A percentile compares a stretch with the other conserved stretches of the same genome.
Evolutionary conservation across 1,140 invertebrate species (phyloP).

Genomic region (Latrodectus geometricus): DNA sequence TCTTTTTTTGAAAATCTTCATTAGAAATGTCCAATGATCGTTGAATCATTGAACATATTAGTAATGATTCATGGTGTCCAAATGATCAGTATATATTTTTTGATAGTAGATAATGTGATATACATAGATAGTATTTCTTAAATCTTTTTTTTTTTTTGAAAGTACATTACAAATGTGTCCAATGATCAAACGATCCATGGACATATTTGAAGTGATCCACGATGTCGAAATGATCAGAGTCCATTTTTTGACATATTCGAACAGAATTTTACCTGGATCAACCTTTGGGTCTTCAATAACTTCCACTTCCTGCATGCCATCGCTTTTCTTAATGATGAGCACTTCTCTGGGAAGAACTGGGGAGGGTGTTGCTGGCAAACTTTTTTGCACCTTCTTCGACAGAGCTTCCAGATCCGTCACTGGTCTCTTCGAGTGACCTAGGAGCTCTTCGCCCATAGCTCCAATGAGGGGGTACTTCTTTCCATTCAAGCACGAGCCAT

Average conservation of each 20-base stretch:
- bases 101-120: too few species aligned
- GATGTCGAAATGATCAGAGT: too few species aligned
- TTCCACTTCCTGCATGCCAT: background rate
- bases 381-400: conserved; percentile 83
- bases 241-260: background rate
- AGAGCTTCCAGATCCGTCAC: conserved; percentile 79
- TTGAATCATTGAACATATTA: too few species aligned
- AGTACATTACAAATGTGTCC: too few species aligned
- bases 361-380: conserved; percentile 69
- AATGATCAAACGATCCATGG: too few species aligned
- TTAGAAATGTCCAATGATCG: too few species aligned
- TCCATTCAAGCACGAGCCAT: conserved; percentile 75
- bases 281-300: background rate
- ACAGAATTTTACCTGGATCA: conserved; percentile 24
- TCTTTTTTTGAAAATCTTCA: too few species aligned
- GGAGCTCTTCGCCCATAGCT: conserved; percentile 89
- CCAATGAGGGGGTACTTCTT: conserved; percentile 91
- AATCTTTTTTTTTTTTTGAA: too few species aligned
- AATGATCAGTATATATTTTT: too few species aligned
- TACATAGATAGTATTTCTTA: too few species aligned
- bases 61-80: too few species aligned
- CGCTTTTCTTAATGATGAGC: conserved; percentile 31
- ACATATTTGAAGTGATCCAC: too few species aligned
- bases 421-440: conserved; percentile 72
- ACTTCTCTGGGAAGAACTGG: conserved; percentile 31